Base-by-base conservation (phyloP, 2,888 invertebrate species). In the Leptopilina drosophilae region DNA sequence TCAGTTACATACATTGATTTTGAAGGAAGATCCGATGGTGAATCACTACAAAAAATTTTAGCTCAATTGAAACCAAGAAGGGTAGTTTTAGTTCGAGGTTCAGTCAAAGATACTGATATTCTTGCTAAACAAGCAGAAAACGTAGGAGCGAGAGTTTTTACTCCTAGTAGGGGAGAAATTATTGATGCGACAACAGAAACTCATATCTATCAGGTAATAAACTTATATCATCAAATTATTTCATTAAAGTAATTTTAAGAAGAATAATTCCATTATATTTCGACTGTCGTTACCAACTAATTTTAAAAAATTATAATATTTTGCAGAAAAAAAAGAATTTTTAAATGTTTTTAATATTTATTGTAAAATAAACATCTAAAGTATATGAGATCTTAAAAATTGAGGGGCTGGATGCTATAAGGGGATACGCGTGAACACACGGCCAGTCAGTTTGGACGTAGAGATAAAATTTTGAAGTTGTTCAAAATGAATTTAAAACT, bases 171-270 rank as follows among this genome's bases (percentile, higher is more conserved):
- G 78, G 96, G 97, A 0, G 98, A 99, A 87, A 93, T 95, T 0
- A 95, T 99, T 5, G 99, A 99, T 91, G 99, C 98, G 0, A 99
- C 99, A 0, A 98, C 98, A 0, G 99, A 99, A 92, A 98, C 98
- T 0, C 98, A 99, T 88, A 99, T 99, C 87, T 99, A 98, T 92
- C 99, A 99, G 94, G 97, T 97, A 89, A 81, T 66, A 67, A 49
- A 76, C 26, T 42, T 64, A 76, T 73, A 46, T 76, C 42, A 76
- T 73, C 1, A 49, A 12, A 9, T 12, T 77, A 65, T 77, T 69
- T 46, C 56, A 40, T 53, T 77, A 76, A 73, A 77, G 59, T 42
- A 59, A 42, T 8, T 42, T 42, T 42, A 7, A 42, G 8, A 42
- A 42, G 14, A 20, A 20, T 20, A 0, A 20, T 20, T 20, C 20